These are phyloP conservation scores for Protaetia brevitarsis DNA, from an alignment of 1,140 invertebrate species.

Conservation along the genomic window DNA sequence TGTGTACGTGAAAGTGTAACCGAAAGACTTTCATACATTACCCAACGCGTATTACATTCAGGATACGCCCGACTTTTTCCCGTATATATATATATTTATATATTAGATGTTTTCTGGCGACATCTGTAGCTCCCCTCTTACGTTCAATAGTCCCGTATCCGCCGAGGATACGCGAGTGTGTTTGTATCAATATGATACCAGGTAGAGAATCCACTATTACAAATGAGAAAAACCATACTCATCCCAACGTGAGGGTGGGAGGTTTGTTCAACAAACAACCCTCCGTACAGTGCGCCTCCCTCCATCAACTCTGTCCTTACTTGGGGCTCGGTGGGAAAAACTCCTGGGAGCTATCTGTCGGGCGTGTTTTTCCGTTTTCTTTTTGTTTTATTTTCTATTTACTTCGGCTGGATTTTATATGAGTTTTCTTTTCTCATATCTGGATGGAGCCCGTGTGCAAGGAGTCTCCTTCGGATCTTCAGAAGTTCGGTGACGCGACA, in stretches of 20 bases:
- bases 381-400: constrained; percentile 33
- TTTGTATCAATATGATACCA: constrained; percentile 12
- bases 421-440: constrained; percentile 25
- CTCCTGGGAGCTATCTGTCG: constrained; percentile 26
- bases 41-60: neutral
- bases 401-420: constrained; percentile 30
- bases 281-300: neutral
- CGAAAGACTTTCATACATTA: neutral
- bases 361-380: constrained; percentile 24
- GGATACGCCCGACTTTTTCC: neutral
- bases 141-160: neutral
- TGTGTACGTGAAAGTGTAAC: neutral
- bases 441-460: neutral
- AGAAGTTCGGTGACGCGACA: neutral
- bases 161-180: neutral
- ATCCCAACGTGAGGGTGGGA: neutral
- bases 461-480: neutral
- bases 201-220: constrained; percentile 17
- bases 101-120: constrained; percentile 7
- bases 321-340: neutral
- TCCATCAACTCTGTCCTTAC: constrained; percentile 10
- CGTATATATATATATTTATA: constrained; percentile 5
- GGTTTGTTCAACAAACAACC: neutral
- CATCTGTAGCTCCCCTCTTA: neutral
- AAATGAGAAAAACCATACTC: constrained; percentile 16